Evolutionary conservation across 2,888 invertebrate species (phyloP).

Genomic region (Cheilosia variabilis): DNA sequence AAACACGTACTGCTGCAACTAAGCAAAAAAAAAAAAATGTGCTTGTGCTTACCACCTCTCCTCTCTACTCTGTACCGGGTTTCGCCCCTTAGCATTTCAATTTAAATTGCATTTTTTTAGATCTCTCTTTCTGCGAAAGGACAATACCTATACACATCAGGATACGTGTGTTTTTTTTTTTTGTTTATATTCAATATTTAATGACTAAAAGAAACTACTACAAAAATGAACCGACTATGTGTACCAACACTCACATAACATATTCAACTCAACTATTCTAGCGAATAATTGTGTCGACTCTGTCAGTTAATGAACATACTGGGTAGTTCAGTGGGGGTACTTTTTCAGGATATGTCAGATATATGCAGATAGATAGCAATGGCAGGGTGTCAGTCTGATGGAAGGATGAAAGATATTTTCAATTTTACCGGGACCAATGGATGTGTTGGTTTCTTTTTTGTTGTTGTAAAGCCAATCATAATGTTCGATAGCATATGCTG

Average conservation of each 20-base stretch:
- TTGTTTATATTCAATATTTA: constrained; percentile 73
- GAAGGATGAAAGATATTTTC: constrained; percentile 68
- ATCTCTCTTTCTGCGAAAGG: constrained; percentile 51
- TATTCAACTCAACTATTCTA: constrained; percentile 69
- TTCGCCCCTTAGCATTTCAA: constrained; percentile 66
- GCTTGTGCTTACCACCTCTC: constrained; percentile 53
- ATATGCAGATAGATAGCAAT: constrained; percentile 9
- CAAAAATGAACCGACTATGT: constrained; percentile 16
- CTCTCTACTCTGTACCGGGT: constrained; percentile 23
- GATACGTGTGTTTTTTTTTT: constrained; percentile 48
- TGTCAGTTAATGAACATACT: constrained; percentile 71
- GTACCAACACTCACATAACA: constrained; percentile 18
- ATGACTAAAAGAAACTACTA: constrained; percentile 55
- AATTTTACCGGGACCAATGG: constrained; percentile 54
- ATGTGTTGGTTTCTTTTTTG: constrained; percentile 6
- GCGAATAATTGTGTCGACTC: constrained; percentile 73
- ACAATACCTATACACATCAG: constrained; percentile 51
- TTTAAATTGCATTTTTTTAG: constrained; percentile 57
- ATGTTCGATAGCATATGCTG: constrained; percentile 17
- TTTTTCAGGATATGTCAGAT: constrained; percentile 66
- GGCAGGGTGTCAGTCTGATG: constrained; percentile 56
- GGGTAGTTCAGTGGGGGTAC: constrained; percentile 26
- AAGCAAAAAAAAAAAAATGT: constrained; percentile 50
- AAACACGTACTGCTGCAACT: constrained; percentile 51
- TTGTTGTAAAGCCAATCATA: constrained; percentile 53